These are phyloP conservation scores for Tragelaphus buxtoni DNA, from an alignment of 2,113 vertebrate species.

Conservation along the genomic window DNA sequence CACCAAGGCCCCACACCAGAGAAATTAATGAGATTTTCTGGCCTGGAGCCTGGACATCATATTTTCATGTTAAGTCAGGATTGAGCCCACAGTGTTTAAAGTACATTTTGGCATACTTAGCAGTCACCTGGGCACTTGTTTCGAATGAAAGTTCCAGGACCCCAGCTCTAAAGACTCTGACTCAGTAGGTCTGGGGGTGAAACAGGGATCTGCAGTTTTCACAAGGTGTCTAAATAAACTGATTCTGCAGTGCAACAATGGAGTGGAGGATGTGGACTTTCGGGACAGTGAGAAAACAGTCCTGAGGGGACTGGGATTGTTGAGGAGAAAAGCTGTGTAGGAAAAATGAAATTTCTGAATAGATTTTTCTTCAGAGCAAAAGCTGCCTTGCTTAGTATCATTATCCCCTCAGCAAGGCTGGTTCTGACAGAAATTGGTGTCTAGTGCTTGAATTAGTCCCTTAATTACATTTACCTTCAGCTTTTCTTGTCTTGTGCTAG, in stretches of 20 bases:
- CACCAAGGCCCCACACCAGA: background rate
- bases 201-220: background rate
- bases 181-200: background rate
- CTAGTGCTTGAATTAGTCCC: slow-evolving; percentile 32
- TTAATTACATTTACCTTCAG: slow-evolving; percentile 65
- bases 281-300: background rate
- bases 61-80: background rate
- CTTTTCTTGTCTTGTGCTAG: background rate
- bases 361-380: slow-evolving; percentile 49
- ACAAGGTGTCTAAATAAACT: background rate
- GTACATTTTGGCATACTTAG: background rate
- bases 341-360: slow-evolving; percentile 48
- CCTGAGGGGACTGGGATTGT: background rate
- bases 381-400: slow-evolving; percentile 40
- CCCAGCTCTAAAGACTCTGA: background rate
- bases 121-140: background rate
- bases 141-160: background rate
- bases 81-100: background rate
- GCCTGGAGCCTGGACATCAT: background rate
- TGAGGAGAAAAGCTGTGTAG: background rate
- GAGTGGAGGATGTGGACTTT: background rate
- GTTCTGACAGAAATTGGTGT: slow-evolving; percentile 69
- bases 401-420: slow-evolving; percentile 44
- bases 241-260: background rate
- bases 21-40: background rate